Percentiles rank a stretch among this genome's conserved stretches.
phyloP scores from a whole-genome alignment of 2,888 invertebrate genomes.

The Pseudanteris insignis region DNA sequence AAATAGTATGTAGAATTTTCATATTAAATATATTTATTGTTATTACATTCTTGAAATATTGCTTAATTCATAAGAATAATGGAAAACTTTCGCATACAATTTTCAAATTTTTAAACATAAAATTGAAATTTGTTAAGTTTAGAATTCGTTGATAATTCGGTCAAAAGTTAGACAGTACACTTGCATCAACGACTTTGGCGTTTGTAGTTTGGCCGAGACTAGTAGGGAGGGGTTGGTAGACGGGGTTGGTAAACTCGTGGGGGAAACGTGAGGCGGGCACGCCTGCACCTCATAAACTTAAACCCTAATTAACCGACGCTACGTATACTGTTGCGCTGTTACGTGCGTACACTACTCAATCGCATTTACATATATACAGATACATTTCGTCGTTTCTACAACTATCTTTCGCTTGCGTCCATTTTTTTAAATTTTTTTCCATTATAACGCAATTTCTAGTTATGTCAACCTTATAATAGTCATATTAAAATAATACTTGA shows the following conservation, averaged over 20 bases:
- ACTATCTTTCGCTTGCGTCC: constrained; percentile 32
- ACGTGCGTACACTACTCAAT: constrained; percentile 62
- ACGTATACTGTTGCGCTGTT: constrained; percentile 66
- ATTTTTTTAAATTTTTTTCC: constrained; percentile 31
- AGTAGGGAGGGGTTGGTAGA: constrained; percentile 52
- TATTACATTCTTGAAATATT: no score
- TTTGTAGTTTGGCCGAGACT: constrained; percentile 50
- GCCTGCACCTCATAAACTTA: constrained; percentile 68
- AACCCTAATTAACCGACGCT: constrained; percentile 68
- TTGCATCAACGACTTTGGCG: constrained; percentile 47
- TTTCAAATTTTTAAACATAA: no score
- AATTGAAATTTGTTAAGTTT: no score
- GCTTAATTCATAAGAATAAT: no score
- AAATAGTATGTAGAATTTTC: no score
- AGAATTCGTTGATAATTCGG: constrained; percentile 55
- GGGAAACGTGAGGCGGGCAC: constrained; percentile 59
- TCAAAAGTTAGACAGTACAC: constrained; percentile 57
- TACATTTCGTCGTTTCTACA: constrained; percentile 56
- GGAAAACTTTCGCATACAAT: no score
- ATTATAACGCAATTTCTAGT: no score
- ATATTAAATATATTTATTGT: no score
- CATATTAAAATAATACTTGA: no score
- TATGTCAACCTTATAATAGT: no score
- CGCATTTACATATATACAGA: constrained; percentile 56
- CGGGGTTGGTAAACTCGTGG: constrained; percentile 45